These are phyloP conservation scores for Troides aeacus DNA, from an alignment of 2,888 invertebrate genomes.

Conservation along the genomic window DNA sequence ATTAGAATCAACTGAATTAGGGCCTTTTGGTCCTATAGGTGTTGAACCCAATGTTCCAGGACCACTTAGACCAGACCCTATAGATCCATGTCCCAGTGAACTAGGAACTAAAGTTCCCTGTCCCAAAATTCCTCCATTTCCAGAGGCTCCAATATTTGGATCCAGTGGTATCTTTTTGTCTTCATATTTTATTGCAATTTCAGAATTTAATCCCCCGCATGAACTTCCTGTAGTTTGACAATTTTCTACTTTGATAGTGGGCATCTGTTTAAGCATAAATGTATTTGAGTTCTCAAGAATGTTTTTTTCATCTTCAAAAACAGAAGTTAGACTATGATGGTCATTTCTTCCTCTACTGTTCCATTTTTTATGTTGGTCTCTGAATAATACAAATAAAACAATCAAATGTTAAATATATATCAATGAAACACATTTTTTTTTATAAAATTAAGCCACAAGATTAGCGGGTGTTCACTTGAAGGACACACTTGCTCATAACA, in stretches of 20 bases:
- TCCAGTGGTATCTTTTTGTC: slow-evolving; percentile 31
- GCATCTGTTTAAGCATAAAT: slow-evolving; percentile 65
- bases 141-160: slow-evolving; percentile 33
- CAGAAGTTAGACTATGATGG: slow-evolving; percentile 56
- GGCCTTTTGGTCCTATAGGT: slow-evolving; percentile 34
- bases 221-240: slow-evolving; percentile 49
- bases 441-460: no score
- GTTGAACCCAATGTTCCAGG: slow-evolving; percentile 39
- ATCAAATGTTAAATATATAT: no score
- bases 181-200: slow-evolving; percentile 47
- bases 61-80: slow-evolving; percentile 36
- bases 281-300: slow-evolving; percentile 48
- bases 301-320: slow-evolving; percentile 57
- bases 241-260: slow-evolving; percentile 56
- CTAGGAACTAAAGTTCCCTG: slow-evolving; percentile 36
- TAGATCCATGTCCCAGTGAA: slow-evolving; percentile 34
- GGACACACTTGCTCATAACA: no score
- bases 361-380: slow-evolving; percentile 63
- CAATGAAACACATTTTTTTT: no score
- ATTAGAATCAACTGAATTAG: slow-evolving; percentile 21
- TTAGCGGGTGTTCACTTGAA: no score
- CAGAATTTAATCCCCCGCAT: slow-evolving; percentile 39
- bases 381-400: slow-evolving; percentile 39
- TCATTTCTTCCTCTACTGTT: slow-evolving; percentile 56
- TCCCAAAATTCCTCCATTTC: slow-evolving; percentile 36